Conservation (phyloP, 2,797 vertebrate species). For the Falco novaeseelandiae region DNA sequence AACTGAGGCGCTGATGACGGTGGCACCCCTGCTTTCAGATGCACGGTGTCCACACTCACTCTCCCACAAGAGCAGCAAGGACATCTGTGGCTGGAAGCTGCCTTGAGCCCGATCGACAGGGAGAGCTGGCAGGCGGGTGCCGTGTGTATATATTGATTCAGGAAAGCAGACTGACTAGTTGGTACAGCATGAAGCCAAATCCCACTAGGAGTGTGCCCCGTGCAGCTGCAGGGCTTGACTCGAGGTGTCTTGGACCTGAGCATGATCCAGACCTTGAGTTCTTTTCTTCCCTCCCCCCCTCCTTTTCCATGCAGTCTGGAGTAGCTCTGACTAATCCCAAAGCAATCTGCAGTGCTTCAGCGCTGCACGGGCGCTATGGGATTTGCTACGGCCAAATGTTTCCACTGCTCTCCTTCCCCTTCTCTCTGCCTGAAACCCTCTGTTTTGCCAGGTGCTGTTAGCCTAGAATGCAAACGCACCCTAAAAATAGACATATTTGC, state of each 20-base stretch:
- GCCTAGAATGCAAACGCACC: rapidly evolving
- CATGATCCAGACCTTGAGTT: rapidly evolving
- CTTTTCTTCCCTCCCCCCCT: no score
- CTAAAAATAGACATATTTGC: rapidly evolving
- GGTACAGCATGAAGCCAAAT: not conserved
- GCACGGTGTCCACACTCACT: rapidly evolving
- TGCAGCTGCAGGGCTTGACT: rapidly evolving
- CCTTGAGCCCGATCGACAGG: rapidly evolving
- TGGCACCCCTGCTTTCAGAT: not conserved
- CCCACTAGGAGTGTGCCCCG: not conserved
- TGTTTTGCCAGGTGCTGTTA: rapidly evolving
- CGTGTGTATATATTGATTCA: rapidly evolving
- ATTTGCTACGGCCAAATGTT: rapidly evolving
- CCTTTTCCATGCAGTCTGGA: not conserved
- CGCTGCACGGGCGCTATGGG: rapidly evolving
- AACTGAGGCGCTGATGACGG: rapidly evolving
- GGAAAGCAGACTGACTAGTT: not conserved
- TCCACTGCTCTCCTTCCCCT: rapidly evolving
- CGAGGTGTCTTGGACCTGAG: not conserved
- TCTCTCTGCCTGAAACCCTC: rapidly evolving
- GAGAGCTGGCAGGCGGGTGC: not conserved
- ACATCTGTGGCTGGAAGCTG: not conserved
- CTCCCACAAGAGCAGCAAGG: not conserved
- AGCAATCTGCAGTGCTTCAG: not conserved
- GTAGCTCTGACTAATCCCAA: not conserved